Evolutionary conservation across 1,140 invertebrate species (phyloP), one percentile per base, ranked within the genome.

Genomic region (Lucilia sericata): DNA sequence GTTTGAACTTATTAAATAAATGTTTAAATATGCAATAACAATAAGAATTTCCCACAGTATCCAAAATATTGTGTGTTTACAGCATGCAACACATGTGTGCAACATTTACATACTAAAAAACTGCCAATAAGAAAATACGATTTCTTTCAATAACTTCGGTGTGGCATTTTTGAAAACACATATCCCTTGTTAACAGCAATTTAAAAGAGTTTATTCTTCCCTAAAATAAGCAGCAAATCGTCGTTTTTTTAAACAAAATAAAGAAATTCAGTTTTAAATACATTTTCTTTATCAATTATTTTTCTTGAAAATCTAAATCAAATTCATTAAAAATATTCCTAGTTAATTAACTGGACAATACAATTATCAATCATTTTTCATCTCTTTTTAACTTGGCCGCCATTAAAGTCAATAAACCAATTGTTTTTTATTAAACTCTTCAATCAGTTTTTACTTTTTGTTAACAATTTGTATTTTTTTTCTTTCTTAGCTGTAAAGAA

Each of bases 351-450:
- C 12, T 17, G 17, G 4, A 14, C 8, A 19, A 70, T 19, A 70
- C n/a, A 70, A 70, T 70, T 70, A 70, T 70, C 85, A 65, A 30
- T 25, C 85, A 86, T 85, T 85, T 87, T 82, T 85, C 87, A 84
- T 87, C 87, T 87, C 86, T 87, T 88, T 30, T 86, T 84, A 89
- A 86, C 76, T 55, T 84, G 74, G 5, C 80, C 36, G 82, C 76
- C 12, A 55, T 70, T 30, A 70, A 60, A n/a, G 55, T n/a, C 65
- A 19, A 8, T 19, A 70, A 70, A 70, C 55, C 13, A 60, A 60
- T 60, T 60, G 9, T 0, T 60, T 60, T 60, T n/a, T 42, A 3
- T 42, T 42, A 42, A 8, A 42, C 13, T 55, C 51, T 55, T 55
- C 51, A 42, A 42, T 42, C 42, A 42, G 5, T 14, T 70, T 70